Evolutionary conservation across 2,888 invertebrate genomes (phyloP).

Genomic region (Empis stercorea): DNA sequence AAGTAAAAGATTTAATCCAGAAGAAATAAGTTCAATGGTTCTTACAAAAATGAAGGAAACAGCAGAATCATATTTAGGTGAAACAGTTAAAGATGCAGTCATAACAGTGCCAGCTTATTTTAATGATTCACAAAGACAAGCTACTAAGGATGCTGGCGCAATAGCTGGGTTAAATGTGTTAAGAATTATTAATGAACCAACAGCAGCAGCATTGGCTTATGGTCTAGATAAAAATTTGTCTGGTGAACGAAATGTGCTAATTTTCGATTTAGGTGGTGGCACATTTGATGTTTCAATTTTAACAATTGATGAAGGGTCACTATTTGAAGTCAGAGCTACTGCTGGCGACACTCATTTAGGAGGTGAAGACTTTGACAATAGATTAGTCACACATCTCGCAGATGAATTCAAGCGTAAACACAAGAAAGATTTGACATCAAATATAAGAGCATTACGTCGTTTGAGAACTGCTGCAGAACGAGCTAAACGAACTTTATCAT

Average conservation of each 20-base stretch:
- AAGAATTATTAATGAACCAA: constrained; percentile 85
- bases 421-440: constrained; percentile 50
- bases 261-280: constrained; percentile 53
- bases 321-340: constrained; percentile 86
- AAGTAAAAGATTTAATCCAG: constrained; percentile 72
- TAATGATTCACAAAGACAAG: constrained; percentile 78
- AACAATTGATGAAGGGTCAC: constrained; percentile 76
- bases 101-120: constrained; percentile 85
- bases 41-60: constrained; percentile 87
- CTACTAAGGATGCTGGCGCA: constrained; percentile 87
- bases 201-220: constrained; percentile 84
- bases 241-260: constrained; percentile 69
- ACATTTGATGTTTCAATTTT: constrained; percentile 92
- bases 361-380: constrained; percentile 80
- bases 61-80: constrained; percentile 77
- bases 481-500: constrained; percentile 63
- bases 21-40: constrained; percentile 88
- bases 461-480: constrained; percentile 63
- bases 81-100: constrained; percentile 68
- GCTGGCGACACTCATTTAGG: constrained; percentile 88
- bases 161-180: constrained; percentile 82
- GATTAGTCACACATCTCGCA: constrained; percentile 72
- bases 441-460: constrained; percentile 52
- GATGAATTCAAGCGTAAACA: constrained; percentile 73
- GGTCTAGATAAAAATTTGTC: constrained; percentile 74